These are phyloP conservation scores for Uloborus diversus DNA, from an alignment of 1,140 invertebrate species.

Conservation along the genomic window DNA sequence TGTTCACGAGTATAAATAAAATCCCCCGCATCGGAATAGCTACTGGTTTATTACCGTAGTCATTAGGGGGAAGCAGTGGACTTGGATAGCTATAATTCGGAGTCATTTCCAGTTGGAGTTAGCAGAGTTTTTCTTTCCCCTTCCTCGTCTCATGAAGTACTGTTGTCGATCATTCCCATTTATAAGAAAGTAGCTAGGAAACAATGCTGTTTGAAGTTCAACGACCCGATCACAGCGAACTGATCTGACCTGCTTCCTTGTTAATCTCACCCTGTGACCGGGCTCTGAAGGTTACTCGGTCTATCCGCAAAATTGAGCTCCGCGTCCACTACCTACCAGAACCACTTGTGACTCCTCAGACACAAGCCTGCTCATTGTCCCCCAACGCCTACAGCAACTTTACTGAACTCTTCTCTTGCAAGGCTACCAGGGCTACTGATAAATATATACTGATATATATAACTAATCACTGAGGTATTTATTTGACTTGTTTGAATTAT, in stretches of 20 bases:
- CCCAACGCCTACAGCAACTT: constrained; percentile 44
- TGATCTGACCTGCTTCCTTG: constrained; percentile 47
- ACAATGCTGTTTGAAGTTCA: constrained; percentile 36
- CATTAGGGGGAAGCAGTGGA: no score
- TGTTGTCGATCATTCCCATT: constrained; percentile 5
- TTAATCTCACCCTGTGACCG: constrained; percentile 44
- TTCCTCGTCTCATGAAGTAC: background rate
- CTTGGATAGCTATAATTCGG: no score
- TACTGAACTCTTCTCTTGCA: background rate
- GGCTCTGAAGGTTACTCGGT: constrained; percentile 49
- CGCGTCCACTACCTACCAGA: constrained; percentile 16
- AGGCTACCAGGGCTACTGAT: background rate
- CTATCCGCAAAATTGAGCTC: constrained; percentile 41
- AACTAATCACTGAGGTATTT: background rate
- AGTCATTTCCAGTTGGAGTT: no score
- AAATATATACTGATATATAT: background rate
- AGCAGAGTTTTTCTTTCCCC: background rate
- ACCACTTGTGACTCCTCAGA: constrained; percentile 18
- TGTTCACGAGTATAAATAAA: no score
- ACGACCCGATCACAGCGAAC: constrained; percentile 45
- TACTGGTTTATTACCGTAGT: no score
- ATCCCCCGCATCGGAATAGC: no score
- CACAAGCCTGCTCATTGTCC: background rate
- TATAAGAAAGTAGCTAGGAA: constrained; percentile 39
- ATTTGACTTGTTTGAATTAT: no score